phyloP scores from a whole-genome alignment of 2,113 vertebrate genomes.

The Dolichallabes microphthalmus region DNA sequence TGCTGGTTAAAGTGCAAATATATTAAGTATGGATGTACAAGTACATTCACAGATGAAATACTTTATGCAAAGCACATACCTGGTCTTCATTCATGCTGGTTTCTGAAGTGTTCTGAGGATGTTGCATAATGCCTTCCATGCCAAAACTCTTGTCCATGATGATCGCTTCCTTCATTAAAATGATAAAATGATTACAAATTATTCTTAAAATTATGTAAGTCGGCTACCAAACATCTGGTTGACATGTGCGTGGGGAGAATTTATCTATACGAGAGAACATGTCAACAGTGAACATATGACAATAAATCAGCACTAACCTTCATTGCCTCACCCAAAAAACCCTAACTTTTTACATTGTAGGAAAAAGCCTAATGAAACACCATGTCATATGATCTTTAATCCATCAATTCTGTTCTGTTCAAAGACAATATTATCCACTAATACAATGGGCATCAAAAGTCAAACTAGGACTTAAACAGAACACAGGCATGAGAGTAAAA shows the following conservation, averaged over 20 bases:
- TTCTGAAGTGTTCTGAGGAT: background rate
- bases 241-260: background rate
- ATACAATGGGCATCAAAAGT: background rate
- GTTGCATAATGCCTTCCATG: background rate
- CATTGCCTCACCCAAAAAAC: background rate
- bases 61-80: background rate
- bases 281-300: background rate
- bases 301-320: background rate
- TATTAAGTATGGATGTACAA: background rate
- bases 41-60: background rate
- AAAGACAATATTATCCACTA: too few species aligned
- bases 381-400: background rate
- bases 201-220: too few species aligned
- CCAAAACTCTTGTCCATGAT: background rate
- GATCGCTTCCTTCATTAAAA: constrained; percentile 5
- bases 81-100: background rate
- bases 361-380: background rate
- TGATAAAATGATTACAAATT: too few species aligned
- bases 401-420: background rate
- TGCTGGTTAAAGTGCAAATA: background rate
- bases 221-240: background rate
- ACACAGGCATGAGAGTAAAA: too few species aligned
- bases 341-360: too few species aligned
- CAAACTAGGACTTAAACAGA: too few species aligned
- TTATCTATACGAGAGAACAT: background rate